Evolutionary conservation across 2,888 invertebrate genomes (phyloP), one percentile per base, ranked within the genome.

Genomic region (Oxyscelio sp.): DNA sequence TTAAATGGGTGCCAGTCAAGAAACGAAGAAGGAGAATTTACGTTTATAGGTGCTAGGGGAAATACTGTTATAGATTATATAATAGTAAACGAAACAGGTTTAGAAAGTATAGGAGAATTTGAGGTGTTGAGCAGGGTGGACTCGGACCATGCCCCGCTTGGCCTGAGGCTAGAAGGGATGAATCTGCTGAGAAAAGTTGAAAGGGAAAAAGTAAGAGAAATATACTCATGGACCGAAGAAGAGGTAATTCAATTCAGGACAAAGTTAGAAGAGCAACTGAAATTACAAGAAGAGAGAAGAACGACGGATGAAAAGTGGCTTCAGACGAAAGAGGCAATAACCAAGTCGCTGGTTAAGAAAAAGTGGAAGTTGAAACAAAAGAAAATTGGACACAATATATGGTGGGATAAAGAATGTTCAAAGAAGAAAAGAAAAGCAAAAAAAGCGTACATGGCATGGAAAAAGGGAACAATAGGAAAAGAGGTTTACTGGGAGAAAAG

Each of bases 11-110:
- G 34, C 9, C 34, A 34, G 34, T 40, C 58, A 71, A 45, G 85
- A 70, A 50, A 74, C 70, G 61, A 59, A 71, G 40, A 83, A 83
- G 19, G 80, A 83, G 40, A 75, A 19, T 45, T 71, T 83, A 11
- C 59, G 6, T 87, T 59, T 70, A 58, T 78, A 40, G 71, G 78
- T 17, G 75, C 43, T 1, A 84, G 70, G 31, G 70, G 79, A 13
- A 78, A 52, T 11, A 74, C 85, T 15, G 84, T 84, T 2, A 79
- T 87, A 19, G 83, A 87, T 15, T 80, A 85, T 15, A 9, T n/a
- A 21, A 13, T 87, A 13, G 65, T 48, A 6, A 83, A 85, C 19
- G 71, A 66, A 21, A 8, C 15, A 4, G 34, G 52, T 8, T 9
- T 50, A 48, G 73, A 65, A 1, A 40, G 27, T n/a, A 45, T 75